Base-by-base conservation (phyloP, 2,888 invertebrate genomes). In the Spisula solida region DNA sequence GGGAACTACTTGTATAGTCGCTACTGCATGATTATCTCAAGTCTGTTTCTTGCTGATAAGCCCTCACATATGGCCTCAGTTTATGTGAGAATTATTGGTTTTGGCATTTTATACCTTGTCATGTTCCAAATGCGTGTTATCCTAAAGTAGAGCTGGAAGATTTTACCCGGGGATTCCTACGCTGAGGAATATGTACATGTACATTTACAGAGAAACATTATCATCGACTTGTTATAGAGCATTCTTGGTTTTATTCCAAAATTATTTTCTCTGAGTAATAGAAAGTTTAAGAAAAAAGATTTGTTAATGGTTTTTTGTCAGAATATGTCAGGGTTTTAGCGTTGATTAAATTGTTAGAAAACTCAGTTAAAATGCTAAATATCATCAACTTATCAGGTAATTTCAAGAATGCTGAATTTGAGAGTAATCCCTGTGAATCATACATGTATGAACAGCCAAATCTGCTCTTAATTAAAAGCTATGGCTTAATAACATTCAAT, bases 31-130 rank as follows among this genome's bases (percentile, higher is more conserved):
- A 47, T 60, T 31, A 60, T 82, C 70, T 48, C 4, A 1, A 48
- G 16, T 10, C 82, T 83, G 83, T 51, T 70, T 51, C 25, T 25
- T 48, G 48, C 83, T 83, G 83, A 83, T 83, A 83, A 83, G 83
- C 83, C 48, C 48, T 48, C 70, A 83, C 83, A 83, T 83, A 75
- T 83, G 83, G 83, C 48, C 70, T 83, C 25, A 48, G 75, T 83
- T 75, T 83, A 70, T 83, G 75, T 83, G 83, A 47, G 83, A 75
- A 41, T 31, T 29, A 83, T 70, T 83, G 51, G 83, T 75, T 75
- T 48, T 83, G 83, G 75, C 83, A 83, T 70, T 83, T 83, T 29
- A 83, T 83, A 66, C 41, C 31, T 16, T 18, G 70, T 48, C 29
- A 70, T 48, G 70, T 51, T 31, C 25, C 83, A 75, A 70, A 83